Percentiles rank a stretch among this genome's conserved stretches.
Evolutionary conservation across 2,797 vertebrate species (phyloP).

Genomic region (Paramormyrops hopkinsi): DNA sequence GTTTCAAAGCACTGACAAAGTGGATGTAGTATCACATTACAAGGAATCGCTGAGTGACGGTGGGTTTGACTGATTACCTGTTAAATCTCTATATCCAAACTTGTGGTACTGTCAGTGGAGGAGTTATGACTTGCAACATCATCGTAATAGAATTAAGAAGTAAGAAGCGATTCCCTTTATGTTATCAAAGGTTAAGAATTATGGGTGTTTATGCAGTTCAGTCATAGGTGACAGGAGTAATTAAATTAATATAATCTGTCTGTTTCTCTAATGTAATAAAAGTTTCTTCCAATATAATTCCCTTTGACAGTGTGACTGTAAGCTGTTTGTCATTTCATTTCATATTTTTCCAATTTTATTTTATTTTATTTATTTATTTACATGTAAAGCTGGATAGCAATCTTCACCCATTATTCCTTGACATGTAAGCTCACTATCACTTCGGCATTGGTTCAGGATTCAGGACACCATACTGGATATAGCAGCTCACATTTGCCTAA

Average conservation of each 20-base stretch:
- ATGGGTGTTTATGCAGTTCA: neutral
- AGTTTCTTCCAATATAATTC: constrained; percentile 11
- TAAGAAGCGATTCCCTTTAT: neutral
- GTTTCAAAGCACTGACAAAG: constrained; percentile 12
- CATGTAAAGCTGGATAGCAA: constrained; percentile 35
- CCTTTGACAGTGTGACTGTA: neutral
- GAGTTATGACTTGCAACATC: neutral
- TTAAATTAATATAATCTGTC: neutral
- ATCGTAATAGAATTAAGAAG: neutral
- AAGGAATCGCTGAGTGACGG: neutral
- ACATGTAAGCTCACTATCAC: constrained; percentile 41
- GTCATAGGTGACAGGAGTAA: neutral
- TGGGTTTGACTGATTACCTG: constrained; percentile 11
- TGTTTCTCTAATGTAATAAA: neutral
- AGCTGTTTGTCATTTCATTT: constrained; percentile 23
- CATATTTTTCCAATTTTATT: neutral
- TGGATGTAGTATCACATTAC: constrained; percentile 7
- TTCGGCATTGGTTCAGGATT: constrained; percentile 40
- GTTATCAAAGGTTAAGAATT: neutral
- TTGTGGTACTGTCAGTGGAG: neutral
- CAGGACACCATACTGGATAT: constrained; percentile 39
- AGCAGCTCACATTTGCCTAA: constrained; percentile 51
- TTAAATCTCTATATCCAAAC: neutral
- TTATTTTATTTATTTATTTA: constrained; percentile 14
- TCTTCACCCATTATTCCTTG: constrained; percentile 42